Conservation (phyloP, 2,888 invertebrate species). For the Orchestes rusci region DNA sequence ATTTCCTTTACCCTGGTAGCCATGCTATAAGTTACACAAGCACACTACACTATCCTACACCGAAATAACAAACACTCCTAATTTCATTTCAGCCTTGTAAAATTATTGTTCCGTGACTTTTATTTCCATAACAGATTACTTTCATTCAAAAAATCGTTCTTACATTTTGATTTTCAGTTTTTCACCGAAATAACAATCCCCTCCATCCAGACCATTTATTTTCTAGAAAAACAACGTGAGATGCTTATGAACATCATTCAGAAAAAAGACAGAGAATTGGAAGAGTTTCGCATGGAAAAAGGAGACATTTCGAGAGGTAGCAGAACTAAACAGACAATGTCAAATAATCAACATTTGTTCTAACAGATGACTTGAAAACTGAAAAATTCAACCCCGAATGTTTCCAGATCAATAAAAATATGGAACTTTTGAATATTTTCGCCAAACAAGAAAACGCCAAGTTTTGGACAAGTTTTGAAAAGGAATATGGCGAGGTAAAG, state of each 20-base stretch:
- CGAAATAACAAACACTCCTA: too few species aligned
- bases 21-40: too few species aligned
- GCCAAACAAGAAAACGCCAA: conserved; percentile 18
- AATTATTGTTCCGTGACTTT: too few species aligned
- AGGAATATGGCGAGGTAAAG: conserved; percentile 30
- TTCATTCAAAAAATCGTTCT: too few species aligned
- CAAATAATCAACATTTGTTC: not conserved
- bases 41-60: too few species aligned
- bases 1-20: too few species aligned
- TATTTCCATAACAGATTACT: too few species aligned
- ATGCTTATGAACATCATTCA: conserved; percentile 43
- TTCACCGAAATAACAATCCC: too few species aligned
- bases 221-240: conserved; percentile 45
- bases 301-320: conserved; percentile 47
- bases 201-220: conserved; percentile 42
- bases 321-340: not conserved
- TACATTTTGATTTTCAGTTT: too few species aligned
- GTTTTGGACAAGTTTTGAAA: conserved; percentile 30
- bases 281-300: conserved; percentile 48
- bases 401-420: conserved; percentile 22
- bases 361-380: conserved; percentile 35
- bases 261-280: conserved; percentile 51
- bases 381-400: conserved; percentile 34
- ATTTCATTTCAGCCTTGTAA: too few species aligned
- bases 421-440: conserved; percentile 32